Conservation (phyloP, 1,140 invertebrate species). For the Orchestia grillus region DNA sequence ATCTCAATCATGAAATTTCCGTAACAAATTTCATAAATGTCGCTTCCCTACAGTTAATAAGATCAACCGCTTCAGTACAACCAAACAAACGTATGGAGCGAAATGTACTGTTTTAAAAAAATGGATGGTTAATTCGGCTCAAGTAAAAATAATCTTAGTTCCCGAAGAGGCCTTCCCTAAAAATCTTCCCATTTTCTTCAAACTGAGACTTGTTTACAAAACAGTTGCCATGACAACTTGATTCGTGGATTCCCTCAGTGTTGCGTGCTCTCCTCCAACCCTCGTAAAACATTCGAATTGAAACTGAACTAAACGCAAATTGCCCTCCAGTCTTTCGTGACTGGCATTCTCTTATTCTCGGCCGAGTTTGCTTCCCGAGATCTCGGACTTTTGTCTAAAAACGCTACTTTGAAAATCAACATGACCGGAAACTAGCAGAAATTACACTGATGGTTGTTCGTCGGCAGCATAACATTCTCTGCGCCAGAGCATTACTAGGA, state of each 20-base stretch:
- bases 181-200: background rate
- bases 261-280: background rate
- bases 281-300: slow-evolving; percentile 45
- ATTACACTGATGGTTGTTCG: background rate
- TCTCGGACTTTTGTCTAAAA: background rate
- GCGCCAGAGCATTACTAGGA: background rate
- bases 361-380: background rate
- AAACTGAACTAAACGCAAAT: slow-evolving; percentile 18
- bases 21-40: too few relatives aligned
- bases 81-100: too few relatives aligned
- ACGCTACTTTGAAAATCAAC: background rate
- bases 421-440: background rate
- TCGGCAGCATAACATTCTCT: background rate
- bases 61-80: too few relatives aligned
- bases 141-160: too few relatives aligned
- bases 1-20: too few relatives aligned
- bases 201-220: background rate
- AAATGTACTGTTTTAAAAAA: too few relatives aligned
- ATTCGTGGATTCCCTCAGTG: background rate
- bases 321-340: background rate
- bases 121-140: too few relatives aligned
- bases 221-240: slow-evolving; percentile 12
- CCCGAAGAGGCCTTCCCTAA: background rate
- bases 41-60: too few relatives aligned
- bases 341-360: background rate